phyloP scores from a whole-genome alignment of 1,140 invertebrate species.

The Aphaenogaster floridana region DNA sequence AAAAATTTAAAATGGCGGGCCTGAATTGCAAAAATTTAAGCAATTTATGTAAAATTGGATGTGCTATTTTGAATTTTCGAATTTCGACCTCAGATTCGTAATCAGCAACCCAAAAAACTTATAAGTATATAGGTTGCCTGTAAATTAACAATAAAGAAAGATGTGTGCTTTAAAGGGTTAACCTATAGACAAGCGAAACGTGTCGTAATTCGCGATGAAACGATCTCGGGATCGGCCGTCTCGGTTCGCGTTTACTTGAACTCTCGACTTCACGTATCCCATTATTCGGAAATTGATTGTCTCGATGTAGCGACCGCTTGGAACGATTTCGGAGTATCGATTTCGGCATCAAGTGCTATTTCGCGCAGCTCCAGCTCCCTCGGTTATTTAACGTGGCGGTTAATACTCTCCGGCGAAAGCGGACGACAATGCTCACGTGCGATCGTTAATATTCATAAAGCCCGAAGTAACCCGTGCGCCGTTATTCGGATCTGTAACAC shows the following conservation, averaged over 20 bases:
- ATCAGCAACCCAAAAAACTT: too few species aligned
- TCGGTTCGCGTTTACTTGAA: not conserved
- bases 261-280: not conserved
- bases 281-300: not conserved
- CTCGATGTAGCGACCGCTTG: not conserved
- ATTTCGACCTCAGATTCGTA: too few species aligned
- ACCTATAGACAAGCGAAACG: not conserved
- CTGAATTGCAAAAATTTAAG: too few species aligned
- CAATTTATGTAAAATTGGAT: too few species aligned
- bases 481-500: conserved; percentile 44
- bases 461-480: conserved; percentile 17
- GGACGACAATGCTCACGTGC: conserved; percentile 21
- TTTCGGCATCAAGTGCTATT: conserved; percentile 6
- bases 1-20: too few species aligned
- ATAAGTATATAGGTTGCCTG: too few species aligned
- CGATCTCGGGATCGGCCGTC: not conserved
- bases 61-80: too few species aligned
- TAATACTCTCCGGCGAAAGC: conserved; percentile 47
- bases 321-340: not conserved
- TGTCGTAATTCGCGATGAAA: not conserved
- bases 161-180: too few species aligned
- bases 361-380: not conserved
- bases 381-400: conserved; percentile 26
- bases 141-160: too few species aligned
- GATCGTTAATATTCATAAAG: conserved; percentile 73